Evolutionary conservation across 2,888 invertebrate genomes (phyloP).

Genomic region (Mythimna ferrago): DNA sequence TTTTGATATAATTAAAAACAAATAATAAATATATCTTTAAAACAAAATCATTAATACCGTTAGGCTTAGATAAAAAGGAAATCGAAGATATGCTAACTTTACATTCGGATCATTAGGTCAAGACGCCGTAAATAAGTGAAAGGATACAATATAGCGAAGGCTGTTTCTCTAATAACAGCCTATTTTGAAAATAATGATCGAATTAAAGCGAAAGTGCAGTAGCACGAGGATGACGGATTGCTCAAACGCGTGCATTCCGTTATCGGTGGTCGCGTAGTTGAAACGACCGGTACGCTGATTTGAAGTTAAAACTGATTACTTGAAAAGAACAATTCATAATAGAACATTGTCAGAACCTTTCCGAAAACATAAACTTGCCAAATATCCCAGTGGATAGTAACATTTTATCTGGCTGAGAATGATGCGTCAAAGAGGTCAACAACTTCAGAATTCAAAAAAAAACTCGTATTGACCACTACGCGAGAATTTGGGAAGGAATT

Average conservation of each 20-base stretch:
- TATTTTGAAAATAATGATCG: conserved; percentile 29
- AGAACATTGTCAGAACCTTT: neutral
- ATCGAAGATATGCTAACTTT: neutral
- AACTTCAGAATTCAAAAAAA: conserved; percentile 2
- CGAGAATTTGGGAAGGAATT: neutral
- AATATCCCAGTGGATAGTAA: too few relatives aligned
- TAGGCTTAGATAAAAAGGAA: neutral
- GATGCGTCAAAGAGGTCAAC: conserved; percentile 12
- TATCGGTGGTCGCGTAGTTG: conserved; percentile 12
- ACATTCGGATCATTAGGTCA: conserved; percentile 7
- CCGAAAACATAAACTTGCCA: neutral
- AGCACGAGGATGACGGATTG: conserved; percentile 37
- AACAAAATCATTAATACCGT: neutral
- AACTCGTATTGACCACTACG: neutral
- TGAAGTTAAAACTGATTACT: conserved; percentile 1
- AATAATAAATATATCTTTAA: neutral
- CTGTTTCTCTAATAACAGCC: conserved; percentile 10
- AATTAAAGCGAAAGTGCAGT: conserved; percentile 46
- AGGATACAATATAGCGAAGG: conserved; percentile 37
- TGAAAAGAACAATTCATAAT: neutral
- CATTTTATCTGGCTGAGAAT: neutral
- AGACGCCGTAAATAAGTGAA: conserved; percentile 35
- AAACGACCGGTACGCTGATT: conserved; percentile 17
- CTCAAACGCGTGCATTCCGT: conserved; percentile 43
- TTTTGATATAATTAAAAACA: neutral